Percentiles rank a stretch among this genome's conserved stretches.
Evolutionary conservation across 2,797 vertebrate genomes (phyloP).

Genomic region (Amblyraja radiata): DNA sequence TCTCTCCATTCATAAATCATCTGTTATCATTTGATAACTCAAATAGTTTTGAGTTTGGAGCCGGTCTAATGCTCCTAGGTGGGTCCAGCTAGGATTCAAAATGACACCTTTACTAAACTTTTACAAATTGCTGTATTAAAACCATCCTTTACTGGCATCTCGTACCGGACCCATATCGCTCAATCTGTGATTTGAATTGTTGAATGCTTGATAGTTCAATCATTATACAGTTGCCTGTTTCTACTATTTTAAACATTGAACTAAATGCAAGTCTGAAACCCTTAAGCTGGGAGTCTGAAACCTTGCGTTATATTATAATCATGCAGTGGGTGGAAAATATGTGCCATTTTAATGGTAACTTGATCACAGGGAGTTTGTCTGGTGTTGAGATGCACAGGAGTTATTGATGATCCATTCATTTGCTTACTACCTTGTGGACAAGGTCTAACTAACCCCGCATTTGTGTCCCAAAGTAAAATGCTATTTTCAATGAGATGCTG

Average conservation of each 20-base stretch:
- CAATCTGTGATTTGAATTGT: not conserved
- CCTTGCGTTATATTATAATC: not conserved
- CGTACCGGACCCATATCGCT: not conserved
- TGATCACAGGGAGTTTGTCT: not conserved
- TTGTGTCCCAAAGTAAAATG: not conserved
- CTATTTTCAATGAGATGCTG: not conserved
- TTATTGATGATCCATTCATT: not conserved
- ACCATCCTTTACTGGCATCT: not conserved
- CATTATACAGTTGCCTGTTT: not conserved
- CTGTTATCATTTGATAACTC: not conserved
- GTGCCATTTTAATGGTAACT: not conserved
- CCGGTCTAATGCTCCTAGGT: not conserved
- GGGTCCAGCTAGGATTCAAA: not conserved
- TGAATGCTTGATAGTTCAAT: slow-evolving; percentile 17
- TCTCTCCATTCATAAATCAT: not conserved
- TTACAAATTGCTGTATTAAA: not conserved
- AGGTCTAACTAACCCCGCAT: too few species aligned
- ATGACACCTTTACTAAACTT: not conserved
- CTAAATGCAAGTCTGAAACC: not conserved
- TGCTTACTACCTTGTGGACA: not conserved
- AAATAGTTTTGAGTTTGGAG: not conserved
- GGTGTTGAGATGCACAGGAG: not conserved
- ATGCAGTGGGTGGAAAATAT: not conserved
- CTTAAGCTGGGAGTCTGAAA: not conserved
- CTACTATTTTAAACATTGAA: not conserved